phyloP scores from a whole-genome alignment of 2,113 vertebrate genomes.

The Gasterosteus aculeatus region DNA sequence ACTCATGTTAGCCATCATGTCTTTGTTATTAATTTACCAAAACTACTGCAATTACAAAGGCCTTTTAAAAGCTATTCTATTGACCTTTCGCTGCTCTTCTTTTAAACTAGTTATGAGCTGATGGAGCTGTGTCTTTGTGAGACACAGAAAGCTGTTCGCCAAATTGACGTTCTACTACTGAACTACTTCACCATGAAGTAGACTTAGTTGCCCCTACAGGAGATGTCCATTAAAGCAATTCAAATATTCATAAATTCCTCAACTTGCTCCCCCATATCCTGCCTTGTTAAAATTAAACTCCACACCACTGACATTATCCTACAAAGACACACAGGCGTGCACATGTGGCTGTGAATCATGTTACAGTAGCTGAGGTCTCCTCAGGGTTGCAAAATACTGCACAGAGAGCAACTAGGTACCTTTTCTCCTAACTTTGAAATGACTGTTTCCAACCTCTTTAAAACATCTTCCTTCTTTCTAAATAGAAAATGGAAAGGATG shows the following conservation, averaged over 20 bases:
- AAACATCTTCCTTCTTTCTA: not conserved
- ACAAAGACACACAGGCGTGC: slow-evolving; percentile 1
- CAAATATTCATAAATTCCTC: slow-evolving; percentile 55
- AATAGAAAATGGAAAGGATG: not conserved
- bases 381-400: not conserved
- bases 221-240: slow-evolving; percentile 61
- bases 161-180: not conserved
- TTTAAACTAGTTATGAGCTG: not conserved
- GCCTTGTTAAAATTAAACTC: slow-evolving; percentile 29
- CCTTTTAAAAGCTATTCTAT: slow-evolving; percentile 64
- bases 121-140: not conserved
- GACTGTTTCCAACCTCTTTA: not conserved
- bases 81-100: slow-evolving; percentile 52
- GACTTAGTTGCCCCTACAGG: slow-evolving; percentile 32
- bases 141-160: not conserved
- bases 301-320: not conserved
- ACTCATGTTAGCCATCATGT: slow-evolving; percentile 67
- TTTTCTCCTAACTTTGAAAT: not conserved
- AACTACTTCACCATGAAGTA: not conserved
- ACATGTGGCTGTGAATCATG: not conserved
- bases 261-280: slow-evolving; percentile 17
- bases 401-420: not conserved
- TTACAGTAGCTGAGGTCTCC: slow-evolving; percentile 7
- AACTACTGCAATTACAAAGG: slow-evolving; percentile 72
- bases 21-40: slow-evolving; percentile 78